Conservation (phyloP, 2,888 invertebrate species). For the Aphodius sticticus region DNA sequence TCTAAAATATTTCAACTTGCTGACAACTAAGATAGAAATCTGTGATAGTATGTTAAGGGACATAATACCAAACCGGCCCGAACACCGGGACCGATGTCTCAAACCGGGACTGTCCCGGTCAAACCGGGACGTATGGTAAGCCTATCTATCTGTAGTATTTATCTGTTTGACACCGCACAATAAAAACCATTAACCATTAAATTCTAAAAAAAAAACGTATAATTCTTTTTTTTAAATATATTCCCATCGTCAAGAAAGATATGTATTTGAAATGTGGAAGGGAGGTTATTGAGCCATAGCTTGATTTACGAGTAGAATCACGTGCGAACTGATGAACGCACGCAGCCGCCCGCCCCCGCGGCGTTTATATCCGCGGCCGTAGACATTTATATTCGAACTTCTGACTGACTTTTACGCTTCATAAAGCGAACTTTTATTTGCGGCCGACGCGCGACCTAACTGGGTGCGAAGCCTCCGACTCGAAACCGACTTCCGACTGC, state of each 20-base stretch:
- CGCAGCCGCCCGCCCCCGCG: not conserved
- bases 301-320: not conserved
- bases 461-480: not conserved
- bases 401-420: not conserved
- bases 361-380: not conserved
- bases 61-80: no score
- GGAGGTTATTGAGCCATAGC: not conserved
- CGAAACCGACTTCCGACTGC: not conserved
- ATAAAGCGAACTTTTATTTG: slow-evolving; percentile 4
- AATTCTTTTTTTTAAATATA: no score
- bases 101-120: no score
- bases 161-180: no score
- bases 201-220: no score
- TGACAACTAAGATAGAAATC: no score
- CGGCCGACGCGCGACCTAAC: not conserved
- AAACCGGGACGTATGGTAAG: no score
- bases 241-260: not conserved
- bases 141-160: no score
- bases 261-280: not conserved
- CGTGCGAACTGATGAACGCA: slow-evolving; percentile 4
- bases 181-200: no score
- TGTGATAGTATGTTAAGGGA: no score
- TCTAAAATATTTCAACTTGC: no score
- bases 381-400: slow-evolving; percentile 4
- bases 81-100: no score